Base-by-base conservation (phyloP, 2,888 invertebrate species). In the Polylopha cassiicola region DNA sequence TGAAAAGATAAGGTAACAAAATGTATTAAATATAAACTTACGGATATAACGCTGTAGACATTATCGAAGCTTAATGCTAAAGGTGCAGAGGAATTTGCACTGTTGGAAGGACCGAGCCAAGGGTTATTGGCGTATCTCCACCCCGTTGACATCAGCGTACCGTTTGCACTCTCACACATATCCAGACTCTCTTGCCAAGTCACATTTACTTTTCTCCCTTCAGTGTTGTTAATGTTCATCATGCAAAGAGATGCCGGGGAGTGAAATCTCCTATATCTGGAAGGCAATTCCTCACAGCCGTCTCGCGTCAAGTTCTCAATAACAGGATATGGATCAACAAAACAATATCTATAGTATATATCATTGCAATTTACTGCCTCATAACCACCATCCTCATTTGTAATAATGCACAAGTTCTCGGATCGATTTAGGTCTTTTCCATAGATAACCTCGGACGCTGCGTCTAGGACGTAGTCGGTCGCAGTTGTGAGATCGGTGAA, bases 101-200 rank as follows among this genome's bases (percentile, higher is more conserved):
- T 57, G 3, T 55, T 51, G 0, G 55, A 43, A 15, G 24, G 34
- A 20, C 55, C 57, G 21, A 73, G 48, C 14, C 55, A 32, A 1
- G 67, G 69, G 44, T 68, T 61, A 41, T 81, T 86, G 0, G 77
- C 66, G 43, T 81, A 82, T 34, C 72, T 63, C 81, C 86, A 86
- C 0, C 85, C 86, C 15, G 61, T 67, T 20, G 75, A 73, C 8
- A 86, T 43, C 1, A 86, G 51, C 0, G 70, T 62, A 0, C 73
- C 77, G 1, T 66, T 67, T 37, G 57, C 56, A 15, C 60, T 67
- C 3, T 51, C 50, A 51, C 84, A 85, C 11, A 75, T 41, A 2
- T 70, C 62, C 26, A 64, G 58, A 0, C 82, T 67, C 43, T 78
- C 78, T 3, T 43, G 45, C 84, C 84, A 85, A 1, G 72, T 86